Base-by-base conservation (phyloP, 2,797 vertebrate species). In the Poeciliopsis infans region DNA sequence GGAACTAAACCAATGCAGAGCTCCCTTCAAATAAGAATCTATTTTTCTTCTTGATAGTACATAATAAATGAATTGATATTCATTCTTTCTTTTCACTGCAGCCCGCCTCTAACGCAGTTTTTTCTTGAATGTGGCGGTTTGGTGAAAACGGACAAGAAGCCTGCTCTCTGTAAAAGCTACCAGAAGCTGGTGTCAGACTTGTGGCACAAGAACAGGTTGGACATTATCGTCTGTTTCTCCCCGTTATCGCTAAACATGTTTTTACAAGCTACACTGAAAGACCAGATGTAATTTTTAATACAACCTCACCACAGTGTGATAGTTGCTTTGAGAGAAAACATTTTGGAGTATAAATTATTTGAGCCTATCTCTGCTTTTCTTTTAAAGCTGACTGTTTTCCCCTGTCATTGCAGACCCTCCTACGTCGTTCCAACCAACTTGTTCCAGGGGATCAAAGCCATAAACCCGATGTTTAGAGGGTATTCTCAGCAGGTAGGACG, bases 391-490 rank as follows among this genome's bases (percentile, higher is more conserved):
- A 5, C 55, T 85, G 36, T 89, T 84, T 41, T 51, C 74, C 28
- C 28, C 3, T 88, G 86, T 46, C 85, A 82, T 84, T 92, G 72
- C 94, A 99, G 98, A 86, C 97, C 97, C 72, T 97, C 98, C 74
- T 99, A 97, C 78, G 97, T 99, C 77, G 96, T 99, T 73, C 98
- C 98, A n/a, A 99, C 98, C 89, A 98, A 96, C 90, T 92, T 99
- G 87, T 99, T 99, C 95, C 98, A 99, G 94, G 98, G 98, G 88
- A 99, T 99, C 94, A 99, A 99, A 96, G 94, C 97, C 82, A 95
- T 99, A 89, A 99, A 99, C 94, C 98, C 98, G 82, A 98, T 97
- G 82, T 99, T 99, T 93, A 96, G 98, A 83, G 98, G 98, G 43
- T 99, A 99, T 91, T 98, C 97, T 73, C 98, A 99, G 86, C 98